phyloP scores from a whole-genome alignment of 2,797 vertebrate species.

The Channa striata region DNA sequence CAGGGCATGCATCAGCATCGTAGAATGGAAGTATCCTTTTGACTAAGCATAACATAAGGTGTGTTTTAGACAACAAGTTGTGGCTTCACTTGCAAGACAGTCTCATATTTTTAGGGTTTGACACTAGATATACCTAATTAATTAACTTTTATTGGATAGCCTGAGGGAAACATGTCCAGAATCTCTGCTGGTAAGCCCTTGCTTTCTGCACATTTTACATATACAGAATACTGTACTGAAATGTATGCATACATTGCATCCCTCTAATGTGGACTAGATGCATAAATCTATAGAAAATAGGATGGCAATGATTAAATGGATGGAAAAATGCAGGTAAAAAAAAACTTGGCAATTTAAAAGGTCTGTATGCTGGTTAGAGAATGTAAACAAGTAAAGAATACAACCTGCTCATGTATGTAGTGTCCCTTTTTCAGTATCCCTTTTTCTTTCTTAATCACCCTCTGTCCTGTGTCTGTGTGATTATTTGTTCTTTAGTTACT shows the following conservation, averaged over 20 bases:
- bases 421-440: neutral
- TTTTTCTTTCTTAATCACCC: conserved; percentile 43
- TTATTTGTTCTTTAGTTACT: conserved; percentile 36
- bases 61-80: neutral
- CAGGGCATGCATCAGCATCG: conserved; percentile 97
- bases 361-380: neutral
- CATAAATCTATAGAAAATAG: too few relatives aligned
- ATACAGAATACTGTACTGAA: too few relatives aligned
- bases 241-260: neutral
- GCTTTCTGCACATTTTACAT: too few relatives aligned
- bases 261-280: neutral
- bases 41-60: neutral
- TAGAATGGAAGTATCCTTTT: conserved; percentile 99
- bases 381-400: conserved; percentile 15
- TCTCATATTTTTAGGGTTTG: neutral
- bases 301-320: too few relatives aligned
- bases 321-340: neutral
- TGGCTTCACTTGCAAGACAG: neutral
- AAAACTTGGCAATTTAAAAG: neutral
- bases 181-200: neutral
- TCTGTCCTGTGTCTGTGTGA: conserved; percentile 25
- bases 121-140: neutral
- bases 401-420: neutral
- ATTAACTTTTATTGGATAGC: neutral
- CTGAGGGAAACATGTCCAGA: neutral